Evolutionary conservation across 1,140 invertebrate genomes (phyloP).

Genomic region (Diploscapter pachys): DNA sequence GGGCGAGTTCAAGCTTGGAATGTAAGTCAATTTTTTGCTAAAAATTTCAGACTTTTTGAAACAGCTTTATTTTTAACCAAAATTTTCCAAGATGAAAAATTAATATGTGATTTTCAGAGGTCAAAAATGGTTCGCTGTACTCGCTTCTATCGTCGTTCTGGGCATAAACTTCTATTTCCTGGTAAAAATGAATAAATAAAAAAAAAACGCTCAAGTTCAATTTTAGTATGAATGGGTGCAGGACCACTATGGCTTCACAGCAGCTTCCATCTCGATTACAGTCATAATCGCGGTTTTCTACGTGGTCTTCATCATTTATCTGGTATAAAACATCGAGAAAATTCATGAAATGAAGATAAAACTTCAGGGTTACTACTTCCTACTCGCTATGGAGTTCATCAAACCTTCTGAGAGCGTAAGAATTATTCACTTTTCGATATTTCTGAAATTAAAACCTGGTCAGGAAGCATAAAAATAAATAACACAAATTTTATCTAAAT

Average conservation of each 20-base stretch:
- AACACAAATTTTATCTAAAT: background rate
- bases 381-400: conserved; percentile 34
- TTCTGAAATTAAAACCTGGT: background rate
- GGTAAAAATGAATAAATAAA: too few species aligned
- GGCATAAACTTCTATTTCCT: conserved; percentile 80
- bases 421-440: background rate
- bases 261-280: conserved; percentile 64
- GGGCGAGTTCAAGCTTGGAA: conserved; percentile 76
- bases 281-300: conserved; percentile 68
- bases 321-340: conserved; percentile 57
- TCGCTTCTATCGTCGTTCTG: conserved; percentile 70
- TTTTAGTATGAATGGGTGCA: conserved; percentile 64
- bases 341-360: background rate
- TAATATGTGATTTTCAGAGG: conserved; percentile 39
- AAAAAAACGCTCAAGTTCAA: too few species aligned
- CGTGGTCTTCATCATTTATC: conserved; percentile 71
- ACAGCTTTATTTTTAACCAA: background rate
- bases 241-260: conserved; percentile 57
- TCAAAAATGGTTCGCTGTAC: conserved; percentile 35
- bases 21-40: conserved; percentile 59
- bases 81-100: background rate
- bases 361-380: conserved; percentile 36
- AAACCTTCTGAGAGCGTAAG: conserved; percentile 10
- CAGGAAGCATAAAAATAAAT: background rate
- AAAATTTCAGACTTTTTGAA: background rate